Evolutionary conservation across 2,888 invertebrate genomes (phyloP).

Genomic region (Caenorhabditis wallacei): DNA sequence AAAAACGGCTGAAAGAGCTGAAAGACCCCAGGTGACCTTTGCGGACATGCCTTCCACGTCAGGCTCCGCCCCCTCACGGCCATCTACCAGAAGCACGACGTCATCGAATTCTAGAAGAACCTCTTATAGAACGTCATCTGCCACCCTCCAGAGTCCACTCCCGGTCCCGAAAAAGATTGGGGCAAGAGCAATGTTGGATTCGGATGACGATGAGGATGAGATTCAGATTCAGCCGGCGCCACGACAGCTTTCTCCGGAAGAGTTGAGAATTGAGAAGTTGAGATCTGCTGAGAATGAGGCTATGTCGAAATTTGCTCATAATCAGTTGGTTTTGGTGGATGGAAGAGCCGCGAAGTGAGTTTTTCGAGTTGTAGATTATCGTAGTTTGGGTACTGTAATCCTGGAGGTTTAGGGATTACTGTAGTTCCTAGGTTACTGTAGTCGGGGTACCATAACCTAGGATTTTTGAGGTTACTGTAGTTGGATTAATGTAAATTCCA

Average conservation of each 20-base stretch:
- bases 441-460: too few species aligned
- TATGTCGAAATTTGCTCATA: constrained; percentile 63
- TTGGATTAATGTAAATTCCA: too few species aligned
- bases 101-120: neutral
- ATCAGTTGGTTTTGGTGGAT: constrained; percentile 66
- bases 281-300: constrained; percentile 53
- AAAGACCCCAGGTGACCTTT: neutral
- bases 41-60: neutral
- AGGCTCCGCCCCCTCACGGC: neutral
- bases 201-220: constrained; percentile 33
- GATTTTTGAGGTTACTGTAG: too few species aligned
- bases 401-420: too few species aligned
- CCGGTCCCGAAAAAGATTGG: constrained; percentile 17
- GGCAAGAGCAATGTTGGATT: neutral
- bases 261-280: constrained; percentile 23
- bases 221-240: constrained; percentile 20
- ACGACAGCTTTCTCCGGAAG: neutral
- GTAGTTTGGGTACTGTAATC: neutral
- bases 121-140: constrained; percentile 27
- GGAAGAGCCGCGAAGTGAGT: constrained; percentile 68
- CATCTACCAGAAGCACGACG: constrained; percentile 7
- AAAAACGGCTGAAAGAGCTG: neutral
- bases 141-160: constrained; percentile 26
- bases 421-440: too few species aligned
- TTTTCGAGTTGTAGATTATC: neutral